These are phyloP conservation scores for Proctacanthus coquilletti DNA, from an alignment of 1,140 invertebrate genomes.

Conservation along the genomic window DNA sequence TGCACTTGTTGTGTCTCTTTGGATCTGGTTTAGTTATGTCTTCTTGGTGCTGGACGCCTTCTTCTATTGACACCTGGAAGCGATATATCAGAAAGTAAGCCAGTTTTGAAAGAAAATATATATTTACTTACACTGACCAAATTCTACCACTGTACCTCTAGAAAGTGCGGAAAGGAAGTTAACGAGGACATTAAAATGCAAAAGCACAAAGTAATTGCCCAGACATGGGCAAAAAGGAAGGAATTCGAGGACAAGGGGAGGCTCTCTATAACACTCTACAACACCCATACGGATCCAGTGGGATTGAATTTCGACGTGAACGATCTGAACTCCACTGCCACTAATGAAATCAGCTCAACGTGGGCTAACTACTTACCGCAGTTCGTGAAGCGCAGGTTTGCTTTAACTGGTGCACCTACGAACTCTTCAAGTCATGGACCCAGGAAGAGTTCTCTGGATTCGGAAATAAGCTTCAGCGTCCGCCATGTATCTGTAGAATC, in stretches of 20 bases:
- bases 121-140: not conserved
- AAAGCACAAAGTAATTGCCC: constrained; percentile 81
- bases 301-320: constrained; percentile 64
- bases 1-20: constrained; percentile 70
- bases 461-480: constrained; percentile 64
- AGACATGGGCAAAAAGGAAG: constrained; percentile 76
- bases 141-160: constrained; percentile 13
- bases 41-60: constrained; percentile 80
- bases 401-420: constrained; percentile 44
- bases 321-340: constrained; percentile 56
- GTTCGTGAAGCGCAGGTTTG: constrained; percentile 65
- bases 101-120: not conserved
- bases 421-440: constrained; percentile 39
- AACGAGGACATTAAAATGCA: constrained; percentile 57
- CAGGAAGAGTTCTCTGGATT: constrained; percentile 47
- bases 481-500: constrained; percentile 68
- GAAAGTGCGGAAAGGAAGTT: constrained; percentile 50
- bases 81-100: constrained; percentile 63
- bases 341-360: constrained; percentile 59
- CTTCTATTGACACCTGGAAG: constrained; percentile 67
- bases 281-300: constrained; percentile 76
- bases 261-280: constrained; percentile 73
- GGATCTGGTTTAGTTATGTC: constrained; percentile 75
- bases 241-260: constrained; percentile 65
- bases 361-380: constrained; percentile 80